These are phyloP conservation scores for Labrus mixtus DNA, from an alignment of 2,113 vertebrate species.

Conservation along the genomic window DNA sequence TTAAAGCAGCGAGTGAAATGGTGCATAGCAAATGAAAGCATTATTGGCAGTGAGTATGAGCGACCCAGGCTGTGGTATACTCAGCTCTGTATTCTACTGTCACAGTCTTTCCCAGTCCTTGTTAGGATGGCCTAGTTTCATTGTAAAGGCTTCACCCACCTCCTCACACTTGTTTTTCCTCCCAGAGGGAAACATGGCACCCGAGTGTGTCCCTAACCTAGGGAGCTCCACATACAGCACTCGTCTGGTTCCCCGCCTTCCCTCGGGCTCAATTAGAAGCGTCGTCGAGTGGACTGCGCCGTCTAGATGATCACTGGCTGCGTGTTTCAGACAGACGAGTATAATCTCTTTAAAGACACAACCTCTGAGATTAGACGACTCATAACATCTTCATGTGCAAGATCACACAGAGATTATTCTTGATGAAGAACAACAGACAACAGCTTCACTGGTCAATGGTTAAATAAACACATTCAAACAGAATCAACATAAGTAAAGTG, in stretches of 20 bases:
- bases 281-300: slow-evolving; percentile 29
- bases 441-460: background rate
- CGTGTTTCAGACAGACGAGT: slow-evolving; percentile 1
- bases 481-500: background rate
- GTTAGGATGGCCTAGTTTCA: slow-evolving; percentile 79
- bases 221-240: slow-evolving; percentile 38
- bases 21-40: slow-evolving; percentile 68
- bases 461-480: background rate
- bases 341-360: slow-evolving; percentile 28
- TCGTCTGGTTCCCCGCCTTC: slow-evolving; percentile 42
- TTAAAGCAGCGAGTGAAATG: slow-evolving; percentile 61
- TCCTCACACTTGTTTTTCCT: slow-evolving; percentile 53
- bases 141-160: slow-evolving; percentile 64
- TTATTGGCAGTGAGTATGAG: slow-evolving; percentile 58
- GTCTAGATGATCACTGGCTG: slow-evolving; percentile 18
- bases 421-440: background rate
- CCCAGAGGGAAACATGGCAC: slow-evolving; percentile 59
- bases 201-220: slow-evolving; percentile 65
- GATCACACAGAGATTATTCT: slow-evolving; percentile 4
- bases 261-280: slow-evolving; percentile 73
- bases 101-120: slow-evolving; percentile 68
- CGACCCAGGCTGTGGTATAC: slow-evolving; percentile 49
- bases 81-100: slow-evolving; percentile 54
- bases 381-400: slow-evolving; percentile 14
- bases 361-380: slow-evolving; percentile 17